A percentile compares a stretch with the other conserved stretches of the same genome.
Evolutionary conservation across 2,113 vertebrate species (phyloP).

Genomic region (Danionella cerebrum): DNA sequence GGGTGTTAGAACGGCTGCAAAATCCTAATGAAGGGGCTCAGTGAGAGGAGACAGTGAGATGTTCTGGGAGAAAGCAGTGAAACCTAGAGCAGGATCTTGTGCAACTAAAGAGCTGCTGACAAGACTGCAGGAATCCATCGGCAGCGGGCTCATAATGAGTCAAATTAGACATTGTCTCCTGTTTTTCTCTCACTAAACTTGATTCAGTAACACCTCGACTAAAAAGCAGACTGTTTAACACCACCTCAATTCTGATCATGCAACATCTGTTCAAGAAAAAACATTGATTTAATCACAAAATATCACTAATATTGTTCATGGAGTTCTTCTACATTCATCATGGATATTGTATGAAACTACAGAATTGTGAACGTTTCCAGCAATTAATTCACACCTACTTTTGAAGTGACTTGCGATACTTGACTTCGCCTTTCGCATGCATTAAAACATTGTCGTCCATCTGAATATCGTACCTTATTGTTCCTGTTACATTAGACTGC

Average conservation of each 20-base stretch:
- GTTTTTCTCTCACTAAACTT: not conserved
- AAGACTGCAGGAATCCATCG: not conserved
- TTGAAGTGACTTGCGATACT: too few relatives aligned
- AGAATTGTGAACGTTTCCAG: too few relatives aligned
- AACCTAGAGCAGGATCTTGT: constrained; percentile 10
- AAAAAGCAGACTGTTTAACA: not conserved
- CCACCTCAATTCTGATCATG: not conserved
- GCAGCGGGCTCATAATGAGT: not conserved
- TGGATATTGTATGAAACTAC: too few relatives aligned
- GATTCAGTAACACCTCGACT: not conserved
- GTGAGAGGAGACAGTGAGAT: constrained; percentile 21
- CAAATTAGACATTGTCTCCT: not conserved
- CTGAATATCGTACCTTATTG: too few relatives aligned
- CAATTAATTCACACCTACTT: too few relatives aligned
- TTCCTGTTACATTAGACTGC: too few relatives aligned
- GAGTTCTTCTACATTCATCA: too few relatives aligned
- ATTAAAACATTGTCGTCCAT: too few relatives aligned
- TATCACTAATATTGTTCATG: too few relatives aligned
- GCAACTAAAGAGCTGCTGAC: constrained; percentile 10
- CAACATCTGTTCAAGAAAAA: not conserved
- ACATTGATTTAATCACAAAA: too few relatives aligned
- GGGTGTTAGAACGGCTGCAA: constrained; percentile 39
- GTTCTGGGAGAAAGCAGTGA: constrained; percentile 5
- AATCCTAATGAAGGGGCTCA: constrained; percentile 39
- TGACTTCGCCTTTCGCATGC: too few relatives aligned